Percentiles rank a stretch among this genome's conserved stretches.
Conservation (phyloP, 1,140 invertebrate species). For the Drusus annulatus region DNA sequence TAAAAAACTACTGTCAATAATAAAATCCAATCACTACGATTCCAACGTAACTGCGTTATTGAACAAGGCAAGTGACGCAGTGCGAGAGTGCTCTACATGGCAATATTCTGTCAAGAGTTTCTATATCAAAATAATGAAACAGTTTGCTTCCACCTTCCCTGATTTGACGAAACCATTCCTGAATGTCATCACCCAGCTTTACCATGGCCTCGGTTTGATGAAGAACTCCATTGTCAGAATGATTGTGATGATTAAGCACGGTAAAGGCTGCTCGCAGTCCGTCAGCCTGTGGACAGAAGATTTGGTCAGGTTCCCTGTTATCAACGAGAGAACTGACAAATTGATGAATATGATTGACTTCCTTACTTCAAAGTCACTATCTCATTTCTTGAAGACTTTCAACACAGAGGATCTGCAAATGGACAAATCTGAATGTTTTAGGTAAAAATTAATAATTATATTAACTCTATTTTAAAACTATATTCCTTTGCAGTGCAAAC, state of each 20-base stretch:
- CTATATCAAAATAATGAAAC: slow-evolving; percentile 70
- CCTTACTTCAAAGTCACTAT: slow-evolving; percentile 40
- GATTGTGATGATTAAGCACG: slow-evolving; percentile 61
- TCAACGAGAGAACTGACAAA: slow-evolving; percentile 35
- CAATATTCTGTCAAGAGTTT: slow-evolving; percentile 73
- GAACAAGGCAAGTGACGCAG: slow-evolving; percentile 62
- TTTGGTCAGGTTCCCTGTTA: slow-evolving; percentile 50
- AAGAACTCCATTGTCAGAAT: slow-evolving; percentile 66
- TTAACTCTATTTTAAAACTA: not conserved
- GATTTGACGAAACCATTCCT: slow-evolving; percentile 78
- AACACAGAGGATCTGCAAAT: slow-evolving; percentile 2
- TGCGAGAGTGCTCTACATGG: slow-evolving; percentile 72
- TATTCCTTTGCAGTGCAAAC: too few relatives aligned
- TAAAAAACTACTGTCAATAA: slow-evolving; percentile 59
- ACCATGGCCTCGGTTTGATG: slow-evolving; percentile 72
- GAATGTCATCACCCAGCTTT: slow-evolving; percentile 74
- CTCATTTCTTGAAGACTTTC: slow-evolving; percentile 43
- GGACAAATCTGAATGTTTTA: slow-evolving; percentile 61
- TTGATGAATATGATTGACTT: slow-evolving; percentile 37
- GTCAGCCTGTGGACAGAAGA: slow-evolving; percentile 44
- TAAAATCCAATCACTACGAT: slow-evolving; percentile 6
- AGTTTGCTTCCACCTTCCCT: slow-evolving; percentile 75
- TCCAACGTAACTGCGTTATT: slow-evolving; percentile 31
- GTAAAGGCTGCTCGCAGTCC: not conserved
- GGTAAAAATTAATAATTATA: slow-evolving; percentile 49